A percentile compares a stretch with the other conserved stretches of the same genome.
These are phyloP conservation scores for Calameuta filiformis DNA, from an alignment of 2,888 invertebrate species.

Conservation along the genomic window DNA sequence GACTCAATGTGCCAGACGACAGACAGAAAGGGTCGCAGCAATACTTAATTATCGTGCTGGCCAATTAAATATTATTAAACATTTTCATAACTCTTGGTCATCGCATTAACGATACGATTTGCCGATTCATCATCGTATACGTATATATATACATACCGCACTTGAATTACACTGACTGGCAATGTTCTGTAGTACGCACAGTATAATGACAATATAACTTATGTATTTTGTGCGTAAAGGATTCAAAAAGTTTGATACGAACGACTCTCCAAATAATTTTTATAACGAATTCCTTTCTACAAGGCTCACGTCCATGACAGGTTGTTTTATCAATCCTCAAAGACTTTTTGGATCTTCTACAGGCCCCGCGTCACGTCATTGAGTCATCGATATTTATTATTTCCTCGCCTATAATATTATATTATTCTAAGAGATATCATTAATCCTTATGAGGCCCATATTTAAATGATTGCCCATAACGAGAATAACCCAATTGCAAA, in stretches of 20 bases:
- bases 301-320: too few species aligned
- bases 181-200: background rate
- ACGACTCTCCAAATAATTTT: background rate
- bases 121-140: slow-evolving; percentile 1
- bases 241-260: background rate
- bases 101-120: background rate
- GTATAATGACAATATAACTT: background rate
- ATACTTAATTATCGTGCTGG: slow-evolving; percentile 12
- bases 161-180: background rate
- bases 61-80: background rate
- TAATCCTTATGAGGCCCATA: background rate
- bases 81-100: background rate
- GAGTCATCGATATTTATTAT: background rate
- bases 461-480: background rate
- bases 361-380: background rate
- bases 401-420: background rate
- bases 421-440: background rate
- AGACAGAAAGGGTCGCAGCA: slow-evolving; percentile 47
- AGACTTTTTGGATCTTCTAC: background rate
- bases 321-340: background rate
- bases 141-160: background rate
- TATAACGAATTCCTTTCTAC: background rate
- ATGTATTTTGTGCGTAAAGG: background rate
- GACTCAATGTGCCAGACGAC: slow-evolving; percentile 62
- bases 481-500: background rate